Conservation (phyloP, 2,113 vertebrate species). For the Mus spicilegus region DNA sequence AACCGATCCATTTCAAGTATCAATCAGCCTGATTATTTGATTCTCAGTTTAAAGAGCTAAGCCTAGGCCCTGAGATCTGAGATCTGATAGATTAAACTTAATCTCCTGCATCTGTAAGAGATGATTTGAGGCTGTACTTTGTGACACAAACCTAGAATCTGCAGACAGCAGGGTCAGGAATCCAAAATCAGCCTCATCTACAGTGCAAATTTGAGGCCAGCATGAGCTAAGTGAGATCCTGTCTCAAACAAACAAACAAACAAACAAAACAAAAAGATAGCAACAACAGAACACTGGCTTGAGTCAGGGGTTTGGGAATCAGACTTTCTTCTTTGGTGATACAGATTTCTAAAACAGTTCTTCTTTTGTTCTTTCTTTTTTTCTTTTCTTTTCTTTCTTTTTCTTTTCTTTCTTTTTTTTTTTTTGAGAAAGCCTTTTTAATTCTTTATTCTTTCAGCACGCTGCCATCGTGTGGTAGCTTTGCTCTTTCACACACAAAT, state of each 20-base stretch:
- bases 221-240: not conserved
- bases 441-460: conserved; percentile 79
- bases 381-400: no score
- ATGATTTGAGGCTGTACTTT: not conserved
- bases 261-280: not conserved
- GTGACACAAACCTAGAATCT: not conserved
- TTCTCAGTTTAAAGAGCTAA: conserved; percentile 38
- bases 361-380: no score
- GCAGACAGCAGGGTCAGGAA: not conserved
- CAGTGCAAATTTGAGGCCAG: not conserved
- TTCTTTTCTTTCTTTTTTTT: no score
- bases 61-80: not conserved
- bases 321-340: not conserved
- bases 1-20: not conserved
- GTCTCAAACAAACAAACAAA: no score
- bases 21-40: conserved; percentile 1
- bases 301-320: not conserved
- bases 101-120: not conserved
- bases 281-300: not conserved
- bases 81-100: not conserved
- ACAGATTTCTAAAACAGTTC: not conserved
- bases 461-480: conserved; percentile 86
- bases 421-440: not conserved
- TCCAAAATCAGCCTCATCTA: not conserved
- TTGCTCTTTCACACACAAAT: conserved; percentile 63